These are phyloP conservation scores for Ailuropoda melanoleuca DNA, from an alignment of 2,113 vertebrate genomes.

Conservation along the genomic window DNA sequence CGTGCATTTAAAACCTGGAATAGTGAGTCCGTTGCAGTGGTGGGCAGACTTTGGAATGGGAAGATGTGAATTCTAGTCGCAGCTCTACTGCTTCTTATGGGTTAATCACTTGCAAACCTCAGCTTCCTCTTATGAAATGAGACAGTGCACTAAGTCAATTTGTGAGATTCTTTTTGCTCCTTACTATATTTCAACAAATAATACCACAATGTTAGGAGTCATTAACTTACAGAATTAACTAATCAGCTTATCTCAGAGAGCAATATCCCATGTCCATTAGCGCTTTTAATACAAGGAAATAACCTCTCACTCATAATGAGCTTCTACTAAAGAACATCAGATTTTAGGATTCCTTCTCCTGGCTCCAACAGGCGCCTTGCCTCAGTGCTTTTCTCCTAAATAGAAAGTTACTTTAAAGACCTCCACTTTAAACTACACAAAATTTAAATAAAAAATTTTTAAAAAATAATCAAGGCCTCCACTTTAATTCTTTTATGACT, in stretches of 20 bases:
- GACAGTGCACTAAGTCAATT: not conserved
- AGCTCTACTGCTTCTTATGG: not conserved
- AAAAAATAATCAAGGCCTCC: not conserved
- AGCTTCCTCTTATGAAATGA: not conserved
- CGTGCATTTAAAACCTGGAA: not conserved
- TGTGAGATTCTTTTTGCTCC: not conserved
- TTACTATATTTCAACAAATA: not conserved
- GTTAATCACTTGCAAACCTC: not conserved
- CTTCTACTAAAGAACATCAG: not conserved
- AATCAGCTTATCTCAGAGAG: not conserved
- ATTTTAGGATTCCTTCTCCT: not conserved
- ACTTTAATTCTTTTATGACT: not conserved
- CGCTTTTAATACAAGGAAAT: not conserved
- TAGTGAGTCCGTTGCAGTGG: not conserved
- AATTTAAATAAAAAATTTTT: too few relatives aligned
- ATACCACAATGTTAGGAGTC: not conserved
- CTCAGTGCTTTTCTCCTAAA: not conserved
- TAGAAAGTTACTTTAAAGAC: not conserved
- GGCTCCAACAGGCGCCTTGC: not conserved
- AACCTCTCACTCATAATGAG: not conserved
- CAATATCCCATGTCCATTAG: not conserved
- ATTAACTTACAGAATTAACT: not conserved
- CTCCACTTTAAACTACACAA: not conserved
- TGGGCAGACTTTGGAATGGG: not conserved
- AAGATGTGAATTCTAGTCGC: not conserved